phyloP scores from a whole-genome alignment of 1,140 invertebrate genomes.

The Coenobita brevimanus region DNA sequence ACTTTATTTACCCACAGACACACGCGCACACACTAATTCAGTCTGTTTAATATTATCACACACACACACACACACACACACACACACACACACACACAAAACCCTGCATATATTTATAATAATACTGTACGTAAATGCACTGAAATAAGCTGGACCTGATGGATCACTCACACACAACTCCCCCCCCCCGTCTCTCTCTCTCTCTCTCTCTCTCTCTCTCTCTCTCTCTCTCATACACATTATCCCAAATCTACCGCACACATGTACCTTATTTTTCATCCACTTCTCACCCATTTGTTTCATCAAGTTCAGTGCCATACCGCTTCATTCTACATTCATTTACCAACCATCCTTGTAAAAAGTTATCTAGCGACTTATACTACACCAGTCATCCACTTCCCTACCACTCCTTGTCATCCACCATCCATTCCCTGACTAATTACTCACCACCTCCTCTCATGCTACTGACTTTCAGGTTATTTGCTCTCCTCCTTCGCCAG shows the following conservation, averaged over 20 bases:
- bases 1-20: too few species aligned
- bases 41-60: too few species aligned
- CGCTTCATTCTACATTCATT: too few species aligned
- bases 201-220: constrained; percentile 29
- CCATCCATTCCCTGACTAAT: not conserved
- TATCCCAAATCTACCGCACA: not conserved
- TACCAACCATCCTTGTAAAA: too few species aligned
- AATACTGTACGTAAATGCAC: not conserved
- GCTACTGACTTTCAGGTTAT: too few species aligned
- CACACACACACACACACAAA: not conserved
- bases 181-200: constrained; percentile 18
- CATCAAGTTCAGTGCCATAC: too few species aligned
- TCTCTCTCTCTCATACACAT: not conserved
- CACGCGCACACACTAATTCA: too few species aligned
- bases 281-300: too few species aligned
- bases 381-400: not conserved
- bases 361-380: too few species aligned
- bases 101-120: not conserved
- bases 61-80: not conserved
- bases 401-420: not conserved
- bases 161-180: not conserved
- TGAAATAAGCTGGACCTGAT: not conserved
- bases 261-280: too few species aligned
- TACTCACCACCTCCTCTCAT: too few species aligned
- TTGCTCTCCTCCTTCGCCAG: too few species aligned